These are phyloP conservation scores for Actinostola sp. DNA, from an alignment of 92 coral and sea anemone species.

Conservation along the genomic window DNA sequence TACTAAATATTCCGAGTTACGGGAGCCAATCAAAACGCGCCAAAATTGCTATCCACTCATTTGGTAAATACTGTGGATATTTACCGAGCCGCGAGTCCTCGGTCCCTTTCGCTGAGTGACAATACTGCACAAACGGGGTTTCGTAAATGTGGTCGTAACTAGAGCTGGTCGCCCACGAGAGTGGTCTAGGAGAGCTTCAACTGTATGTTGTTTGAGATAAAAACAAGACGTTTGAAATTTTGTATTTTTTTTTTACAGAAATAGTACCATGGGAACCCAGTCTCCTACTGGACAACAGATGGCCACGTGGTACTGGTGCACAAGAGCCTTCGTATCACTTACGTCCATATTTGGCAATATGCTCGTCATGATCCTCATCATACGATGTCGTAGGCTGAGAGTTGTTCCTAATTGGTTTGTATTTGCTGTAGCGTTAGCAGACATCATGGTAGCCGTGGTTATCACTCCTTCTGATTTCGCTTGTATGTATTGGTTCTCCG, in stretches of 20 bases:
- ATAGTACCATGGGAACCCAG: not conserved
- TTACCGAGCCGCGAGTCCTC: too few species aligned
- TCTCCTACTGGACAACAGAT: not conserved
- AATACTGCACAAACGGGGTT: too few species aligned
- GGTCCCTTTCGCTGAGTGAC: too few species aligned
- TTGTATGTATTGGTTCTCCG: constrained; percentile 46
- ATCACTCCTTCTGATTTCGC: constrained; percentile 67
- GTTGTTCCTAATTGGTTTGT: constrained; percentile 65
- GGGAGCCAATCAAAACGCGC: too few species aligned
- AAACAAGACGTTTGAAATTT: too few species aligned
- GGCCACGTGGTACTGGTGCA: constrained; percentile 67
- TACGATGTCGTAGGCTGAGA: constrained; percentile 53
- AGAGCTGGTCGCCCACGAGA: too few species aligned
- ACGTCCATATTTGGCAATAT: constrained; percentile 67
- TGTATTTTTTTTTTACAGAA: not conserved
- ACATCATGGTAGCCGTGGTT: constrained; percentile 69
- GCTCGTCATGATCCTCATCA: constrained; percentile 62
- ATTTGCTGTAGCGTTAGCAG: constrained; percentile 75
- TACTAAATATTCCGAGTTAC: too few species aligned
- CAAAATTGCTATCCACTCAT: too few species aligned
- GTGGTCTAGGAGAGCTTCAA: too few species aligned
- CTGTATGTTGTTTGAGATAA: too few species aligned
- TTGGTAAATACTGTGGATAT: too few species aligned
- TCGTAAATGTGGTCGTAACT: too few species aligned
- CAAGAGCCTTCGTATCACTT: constrained; percentile 57